Conservation (phyloP, 1,140 invertebrate species). For the Cydia fagiglandana region DNA sequence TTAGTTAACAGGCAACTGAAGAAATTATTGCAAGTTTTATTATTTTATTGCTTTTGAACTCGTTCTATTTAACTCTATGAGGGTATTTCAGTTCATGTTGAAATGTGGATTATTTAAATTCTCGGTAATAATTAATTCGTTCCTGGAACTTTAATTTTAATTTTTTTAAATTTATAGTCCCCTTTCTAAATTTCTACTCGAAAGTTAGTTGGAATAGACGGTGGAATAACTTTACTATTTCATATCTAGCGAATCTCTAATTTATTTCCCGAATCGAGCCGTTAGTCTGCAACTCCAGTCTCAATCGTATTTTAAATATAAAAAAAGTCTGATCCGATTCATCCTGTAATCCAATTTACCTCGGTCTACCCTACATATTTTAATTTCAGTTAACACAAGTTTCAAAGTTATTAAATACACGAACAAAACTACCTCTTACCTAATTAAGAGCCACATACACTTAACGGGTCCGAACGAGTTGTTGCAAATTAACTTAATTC, state of each 20-base stretch:
- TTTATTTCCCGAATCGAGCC: no score
- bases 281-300: no score
- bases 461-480: background rate
- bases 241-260: no score
- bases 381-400: background rate
- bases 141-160: no score
- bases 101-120: background rate
- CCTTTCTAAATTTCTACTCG: no score
- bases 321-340: no score
- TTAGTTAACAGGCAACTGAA: background rate
- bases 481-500: background rate
- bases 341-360: no score
- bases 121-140: background rate
- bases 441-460: background rate
- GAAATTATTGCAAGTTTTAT: background rate
- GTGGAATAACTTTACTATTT: no score
- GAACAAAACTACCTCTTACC: background rate
- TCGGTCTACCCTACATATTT: no score
- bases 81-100: background rate
- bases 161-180: no score
- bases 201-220: no score
- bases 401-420: background rate
- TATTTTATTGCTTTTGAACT: background rate
- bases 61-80: background rate
- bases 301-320: no score